Base-by-base conservation (phyloP, 2,888 invertebrate genomes). In the Leptinotarsa haldemani region DNA sequence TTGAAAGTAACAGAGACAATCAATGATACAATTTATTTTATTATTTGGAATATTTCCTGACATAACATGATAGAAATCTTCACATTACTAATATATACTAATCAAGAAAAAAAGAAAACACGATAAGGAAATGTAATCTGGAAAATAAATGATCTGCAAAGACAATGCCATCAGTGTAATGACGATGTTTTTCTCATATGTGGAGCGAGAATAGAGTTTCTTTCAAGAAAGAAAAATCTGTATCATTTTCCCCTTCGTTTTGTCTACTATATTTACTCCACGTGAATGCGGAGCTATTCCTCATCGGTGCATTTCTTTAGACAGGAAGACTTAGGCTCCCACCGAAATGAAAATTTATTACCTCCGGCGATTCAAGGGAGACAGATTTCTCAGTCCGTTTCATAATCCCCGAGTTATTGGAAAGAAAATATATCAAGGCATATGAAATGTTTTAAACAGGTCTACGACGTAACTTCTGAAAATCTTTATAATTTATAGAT, bases 231-330 rank as follows among this genome's bases (percentile, higher is more conserved):
- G 81, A 81, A 80, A 81, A 80, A 81, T 80, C 78, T 78, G 80
- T 80, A 79, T 81, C 80, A 80, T 81, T 81, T 77, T 79, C 75
- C 75, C 76, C 69, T 75, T 73, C 76, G 76, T 79, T 80, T 80
- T 78, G 78, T 79, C 78, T 80, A 77, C 79, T 81, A 80, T 81
- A 80, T 81, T 81, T 81, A 81, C 80, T 80, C 78, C 74, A 76
- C 75, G 70, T 77, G 79, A 80, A 81, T 79, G 81, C 75, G 77
- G 69, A 64, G 78, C 77, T 71, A 81, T 82, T 78, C 79, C 79
- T 82, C 79, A 80, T 78, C 79, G 78, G 77, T 80, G 80, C 80
- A 80, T 81, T 81, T 78, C 77, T 79, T 80, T 79, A 80, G 80
- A 82, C 81, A 82, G 78, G 77, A 78, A 78, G 79, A 79, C 79